Evolutionary conservation across 2,113 vertebrate species (phyloP).

Genomic region (Gorsachius goisagi): DNA sequence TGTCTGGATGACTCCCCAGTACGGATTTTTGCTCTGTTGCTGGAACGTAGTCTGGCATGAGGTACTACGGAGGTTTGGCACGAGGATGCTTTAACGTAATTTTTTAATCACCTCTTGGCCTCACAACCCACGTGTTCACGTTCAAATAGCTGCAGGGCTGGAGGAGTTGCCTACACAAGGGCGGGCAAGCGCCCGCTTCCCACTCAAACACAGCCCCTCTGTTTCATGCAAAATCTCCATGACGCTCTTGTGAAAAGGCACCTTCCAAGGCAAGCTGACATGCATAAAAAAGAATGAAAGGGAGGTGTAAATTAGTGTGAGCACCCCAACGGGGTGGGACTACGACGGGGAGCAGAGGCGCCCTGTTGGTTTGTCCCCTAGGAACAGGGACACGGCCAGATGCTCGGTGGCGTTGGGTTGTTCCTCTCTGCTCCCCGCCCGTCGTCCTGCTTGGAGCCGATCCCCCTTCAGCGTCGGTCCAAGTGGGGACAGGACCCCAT

Average conservation of each 20-base stretch:
- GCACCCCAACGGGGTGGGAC: background rate
- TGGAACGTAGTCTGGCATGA: background rate
- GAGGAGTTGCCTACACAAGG: background rate
- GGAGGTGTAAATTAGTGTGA: background rate
- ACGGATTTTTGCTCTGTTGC: rapidly evolving
- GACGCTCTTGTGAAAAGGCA: background rate
- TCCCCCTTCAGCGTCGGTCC: rapidly evolving
- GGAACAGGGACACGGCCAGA: rapidly evolving
- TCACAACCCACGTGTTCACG: background rate
- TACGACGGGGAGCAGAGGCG: background rate
- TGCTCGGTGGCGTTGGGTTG: background rate
- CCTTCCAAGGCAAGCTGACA: background rate
- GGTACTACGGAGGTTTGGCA: background rate
- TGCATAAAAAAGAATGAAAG: background rate
- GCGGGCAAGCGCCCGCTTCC: rapidly evolving
- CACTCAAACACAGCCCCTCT: rapidly evolving
- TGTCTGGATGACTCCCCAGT: background rate
- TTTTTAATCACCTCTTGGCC: background rate
- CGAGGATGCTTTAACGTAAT: background rate
- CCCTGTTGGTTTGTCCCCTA: background rate
- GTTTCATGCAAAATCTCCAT: rapidly evolving
- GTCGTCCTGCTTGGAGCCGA: rapidly evolving
- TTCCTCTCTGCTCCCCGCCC: background rate
- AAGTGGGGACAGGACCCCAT: background rate
- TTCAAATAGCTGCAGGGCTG: background rate